Conservation (phyloP, 35 echinoderm and acorn worm species). For the Amphiura filiformis region DNA sequence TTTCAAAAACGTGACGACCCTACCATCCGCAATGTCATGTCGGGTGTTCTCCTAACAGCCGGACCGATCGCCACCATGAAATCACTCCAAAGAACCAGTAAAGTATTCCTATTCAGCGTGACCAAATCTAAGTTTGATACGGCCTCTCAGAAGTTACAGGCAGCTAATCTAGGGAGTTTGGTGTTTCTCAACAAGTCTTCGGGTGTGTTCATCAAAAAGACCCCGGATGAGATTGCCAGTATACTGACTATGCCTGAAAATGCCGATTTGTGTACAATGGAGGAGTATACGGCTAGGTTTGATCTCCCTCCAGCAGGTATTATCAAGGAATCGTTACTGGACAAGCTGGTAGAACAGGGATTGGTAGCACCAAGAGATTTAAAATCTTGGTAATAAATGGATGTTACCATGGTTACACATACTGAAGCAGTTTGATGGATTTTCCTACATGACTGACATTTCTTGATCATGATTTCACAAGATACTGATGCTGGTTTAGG, state of each 20-base stretch:
- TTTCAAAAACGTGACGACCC: neutral
- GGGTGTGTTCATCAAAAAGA: neutral
- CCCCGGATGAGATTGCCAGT: neutral
- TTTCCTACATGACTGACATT: too few relatives aligned
- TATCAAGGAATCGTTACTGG: neutral
- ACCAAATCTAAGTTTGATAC: neutral
- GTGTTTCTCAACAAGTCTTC: neutral
- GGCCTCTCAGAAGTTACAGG: neutral
- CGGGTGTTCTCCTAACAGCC: neutral
- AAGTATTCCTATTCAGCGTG: neutral
- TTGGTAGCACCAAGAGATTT: too few relatives aligned
- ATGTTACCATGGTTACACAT: too few relatives aligned
- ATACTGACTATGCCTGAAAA: neutral
- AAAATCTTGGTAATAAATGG: too few relatives aligned
- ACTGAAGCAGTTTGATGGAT: too few relatives aligned
- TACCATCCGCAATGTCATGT: neutral
- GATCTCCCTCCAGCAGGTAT: neutral
- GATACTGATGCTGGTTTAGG: too few relatives aligned
- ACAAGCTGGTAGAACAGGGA: too few relatives aligned
- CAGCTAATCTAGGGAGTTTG: neutral
- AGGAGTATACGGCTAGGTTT: neutral
- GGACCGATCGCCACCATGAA: neutral
- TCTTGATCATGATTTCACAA: too few relatives aligned
- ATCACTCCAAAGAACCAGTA: neutral
- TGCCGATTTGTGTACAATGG: neutral